These are phyloP conservation scores for Pharmacophagus antenor DNA, from an alignment of 2,888 invertebrate genomes.

Conservation along the genomic window DNA sequence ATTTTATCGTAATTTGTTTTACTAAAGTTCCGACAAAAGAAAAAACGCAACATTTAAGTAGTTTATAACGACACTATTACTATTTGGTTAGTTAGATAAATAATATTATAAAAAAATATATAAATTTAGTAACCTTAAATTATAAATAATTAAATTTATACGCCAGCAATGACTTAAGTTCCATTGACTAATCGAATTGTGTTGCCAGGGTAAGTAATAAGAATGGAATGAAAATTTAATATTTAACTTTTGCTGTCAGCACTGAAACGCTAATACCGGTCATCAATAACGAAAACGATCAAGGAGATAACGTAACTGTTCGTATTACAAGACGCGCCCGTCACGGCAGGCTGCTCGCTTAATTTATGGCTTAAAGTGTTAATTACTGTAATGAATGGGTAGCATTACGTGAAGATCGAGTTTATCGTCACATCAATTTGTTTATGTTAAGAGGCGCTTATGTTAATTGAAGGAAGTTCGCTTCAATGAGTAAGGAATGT, in stretches of 20 bases:
- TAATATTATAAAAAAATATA: too few relatives aligned
- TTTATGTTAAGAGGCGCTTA: constrained; percentile 66
- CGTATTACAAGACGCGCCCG: constrained; percentile 50
- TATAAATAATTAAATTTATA: too few relatives aligned
- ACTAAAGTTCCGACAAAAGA: too few relatives aligned
- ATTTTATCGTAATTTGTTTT: too few relatives aligned
- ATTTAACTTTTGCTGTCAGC: constrained; percentile 7
- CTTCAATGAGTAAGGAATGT: constrained; percentile 53
- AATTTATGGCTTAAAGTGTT: constrained; percentile 71
- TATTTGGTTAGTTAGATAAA: too few relatives aligned
- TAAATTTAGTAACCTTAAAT: too few relatives aligned
- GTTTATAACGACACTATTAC: too few relatives aligned
- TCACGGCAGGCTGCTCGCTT: constrained; percentile 51
- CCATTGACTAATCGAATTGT: background rate
- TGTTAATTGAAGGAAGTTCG: constrained; percentile 70
- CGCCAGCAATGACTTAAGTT: background rate
- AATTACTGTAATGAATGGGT: constrained; percentile 69
- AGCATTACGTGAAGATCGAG: constrained; percentile 53
- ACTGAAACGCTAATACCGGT: constrained; percentile 34
- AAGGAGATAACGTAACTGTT: constrained; percentile 38
- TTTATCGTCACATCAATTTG: constrained; percentile 62
- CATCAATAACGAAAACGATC: constrained; percentile 32
- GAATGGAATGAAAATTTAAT: background rate
- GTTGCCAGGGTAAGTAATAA: background rate
- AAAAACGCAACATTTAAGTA: too few relatives aligned